phyloP scores from a whole-genome alignment of 92 coral and sea anemone species.

The Montipora capitata region DNA sequence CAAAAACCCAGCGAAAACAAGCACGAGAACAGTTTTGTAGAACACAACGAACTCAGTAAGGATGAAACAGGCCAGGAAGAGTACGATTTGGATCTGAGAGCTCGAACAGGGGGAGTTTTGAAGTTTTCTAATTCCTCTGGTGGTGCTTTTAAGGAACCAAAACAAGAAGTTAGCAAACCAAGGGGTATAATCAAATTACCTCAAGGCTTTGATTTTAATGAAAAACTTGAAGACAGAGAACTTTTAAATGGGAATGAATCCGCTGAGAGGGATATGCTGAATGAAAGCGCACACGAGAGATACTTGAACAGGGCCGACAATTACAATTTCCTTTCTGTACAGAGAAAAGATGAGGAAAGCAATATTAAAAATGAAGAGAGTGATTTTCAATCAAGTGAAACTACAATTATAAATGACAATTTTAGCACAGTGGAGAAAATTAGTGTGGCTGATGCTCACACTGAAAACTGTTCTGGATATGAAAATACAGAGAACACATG shows the following conservation, averaged over 20 bases:
- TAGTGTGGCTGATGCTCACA: background rate
- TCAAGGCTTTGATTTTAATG: constrained; percentile 66
- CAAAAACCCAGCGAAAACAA: constrained; percentile 23
- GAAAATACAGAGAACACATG: background rate
- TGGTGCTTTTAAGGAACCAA: background rate
- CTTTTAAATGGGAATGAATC: background rate
- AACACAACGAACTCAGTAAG: background rate
- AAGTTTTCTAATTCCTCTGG: constrained; percentile 13
- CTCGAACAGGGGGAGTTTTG: constrained; percentile 49
- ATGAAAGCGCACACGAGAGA: constrained; percentile 14
- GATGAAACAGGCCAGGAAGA: constrained; percentile 39
- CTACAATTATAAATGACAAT: background rate
- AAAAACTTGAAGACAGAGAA: constrained; percentile 21
- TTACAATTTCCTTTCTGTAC: background rate
- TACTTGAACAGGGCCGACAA: constrained; percentile 21
- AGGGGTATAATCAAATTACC: constrained; percentile 89
- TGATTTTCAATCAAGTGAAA: background rate
- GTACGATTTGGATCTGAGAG: constrained; percentile 35
- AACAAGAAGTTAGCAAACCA: background rate
- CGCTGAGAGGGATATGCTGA: background rate
- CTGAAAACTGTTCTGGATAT: background rate
- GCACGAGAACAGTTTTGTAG: constrained; percentile 4
- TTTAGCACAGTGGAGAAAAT: constrained; percentile 10
- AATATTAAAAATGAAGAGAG: background rate
- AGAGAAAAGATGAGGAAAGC: constrained; percentile 9